Evolutionary conservation across 2,113 vertebrate genomes (phyloP).

Genomic region (Perccottus glenii): DNA sequence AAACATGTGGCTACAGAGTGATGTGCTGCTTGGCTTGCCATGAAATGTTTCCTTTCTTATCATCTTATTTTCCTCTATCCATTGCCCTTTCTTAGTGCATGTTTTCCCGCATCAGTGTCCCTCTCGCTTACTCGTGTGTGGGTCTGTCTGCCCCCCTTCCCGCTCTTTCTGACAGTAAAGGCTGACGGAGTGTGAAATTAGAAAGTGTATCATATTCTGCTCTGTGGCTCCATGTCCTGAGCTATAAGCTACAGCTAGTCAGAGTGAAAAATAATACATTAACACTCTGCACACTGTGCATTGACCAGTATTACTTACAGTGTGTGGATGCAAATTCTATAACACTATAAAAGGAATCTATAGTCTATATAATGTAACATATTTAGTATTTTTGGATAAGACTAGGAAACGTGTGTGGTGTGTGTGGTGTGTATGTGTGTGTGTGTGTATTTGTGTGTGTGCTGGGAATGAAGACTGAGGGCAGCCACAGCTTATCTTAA

Average conservation of each 20-base stretch:
- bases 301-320: constrained; percentile 1
- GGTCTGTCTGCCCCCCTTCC: constrained; percentile 48
- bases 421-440: background rate
- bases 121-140: constrained; percentile 27
- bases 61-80: constrained; percentile 53
- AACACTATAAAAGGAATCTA: background rate
- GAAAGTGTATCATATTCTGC: constrained; percentile 81
- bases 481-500: constrained; percentile 64
- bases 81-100: constrained; percentile 49
- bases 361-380: background rate
- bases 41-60: constrained; percentile 42
- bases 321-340: constrained; percentile 2
- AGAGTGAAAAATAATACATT: constrained; percentile 78
- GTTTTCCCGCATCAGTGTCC: constrained; percentile 49
- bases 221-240: constrained; percentile 74
- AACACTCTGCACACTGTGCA: constrained; percentile 53
- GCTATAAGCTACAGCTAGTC: constrained; percentile 76
- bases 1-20: constrained; percentile 64
- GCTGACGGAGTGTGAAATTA: constrained; percentile 81
- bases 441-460: constrained; percentile 25
- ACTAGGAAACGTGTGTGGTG: background rate
- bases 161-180: constrained; percentile 71
- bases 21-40: constrained; percentile 40
- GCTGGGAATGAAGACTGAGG: constrained; percentile 37
- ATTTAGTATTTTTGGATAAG: background rate